Evolutionary conservation across 2,113 vertebrate genomes (phyloP).

Genomic region (Brachypodius melanocephalos): DNA sequence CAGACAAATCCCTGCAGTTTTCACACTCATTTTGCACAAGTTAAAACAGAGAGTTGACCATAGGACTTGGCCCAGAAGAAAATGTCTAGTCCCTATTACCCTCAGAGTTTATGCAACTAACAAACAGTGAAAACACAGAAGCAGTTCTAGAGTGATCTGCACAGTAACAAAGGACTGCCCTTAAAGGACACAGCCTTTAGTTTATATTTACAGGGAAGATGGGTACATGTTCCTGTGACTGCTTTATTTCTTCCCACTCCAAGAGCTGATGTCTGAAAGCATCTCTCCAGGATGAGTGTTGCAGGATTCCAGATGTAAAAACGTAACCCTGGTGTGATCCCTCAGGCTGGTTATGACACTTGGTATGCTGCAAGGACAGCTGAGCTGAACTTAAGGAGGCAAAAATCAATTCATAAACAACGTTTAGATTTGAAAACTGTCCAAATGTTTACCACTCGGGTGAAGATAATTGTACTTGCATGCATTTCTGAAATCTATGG

Average conservation of each 20-base stretch:
- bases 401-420: conserved; percentile 61
- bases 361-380: conserved; percentile 17
- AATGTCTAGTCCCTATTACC: neutral
- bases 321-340: neutral
- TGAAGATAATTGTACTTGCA: conserved; percentile 31
- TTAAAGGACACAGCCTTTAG: neutral
- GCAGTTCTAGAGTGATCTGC: neutral
- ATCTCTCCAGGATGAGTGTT: neutral
- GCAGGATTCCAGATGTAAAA: conserved; percentile 27
- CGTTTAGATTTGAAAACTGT: conserved; percentile 32
- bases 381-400: conserved; percentile 14
- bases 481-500: conserved; percentile 22
- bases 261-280: neutral
- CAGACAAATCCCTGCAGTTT: neutral
- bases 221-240: neutral
- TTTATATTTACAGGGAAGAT: neutral
- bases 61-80: neutral
- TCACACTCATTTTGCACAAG: neutral
- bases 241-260: neutral
- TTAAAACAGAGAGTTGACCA: neutral
- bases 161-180: neutral
- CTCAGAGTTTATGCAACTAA: neutral
- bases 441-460: neutral
- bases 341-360: conserved; percentile 1
- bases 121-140: neutral